Evolutionary conservation across 2,888 invertebrate genomes (phyloP).

Genomic region (Thyatira batis): DNA sequence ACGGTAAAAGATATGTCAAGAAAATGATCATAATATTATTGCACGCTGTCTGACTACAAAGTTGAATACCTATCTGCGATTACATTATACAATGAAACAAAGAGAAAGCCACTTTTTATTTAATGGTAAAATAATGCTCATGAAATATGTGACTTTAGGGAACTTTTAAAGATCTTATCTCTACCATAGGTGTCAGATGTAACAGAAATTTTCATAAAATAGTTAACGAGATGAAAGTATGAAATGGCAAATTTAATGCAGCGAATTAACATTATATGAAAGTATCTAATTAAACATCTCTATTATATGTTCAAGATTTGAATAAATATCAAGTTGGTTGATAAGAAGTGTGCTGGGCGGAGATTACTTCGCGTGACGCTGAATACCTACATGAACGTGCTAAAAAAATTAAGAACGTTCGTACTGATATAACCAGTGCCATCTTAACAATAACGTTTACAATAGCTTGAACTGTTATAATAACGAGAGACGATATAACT

Average conservation of each 20-base stretch:
- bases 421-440: background rate
- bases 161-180: background rate
- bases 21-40: background rate
- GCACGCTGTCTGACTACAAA: background rate
- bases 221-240: constrained; percentile 20
- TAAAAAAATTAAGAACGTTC: constrained; percentile 11
- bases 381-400: constrained; percentile 1
- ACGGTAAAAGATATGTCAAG: background rate
- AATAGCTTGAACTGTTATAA: constrained; percentile 1
- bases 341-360: constrained; percentile 19
- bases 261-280: constrained; percentile 45
- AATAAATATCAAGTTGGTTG: constrained; percentile 38
- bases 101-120: background rate
- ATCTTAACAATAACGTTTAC: background rate
- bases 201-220: background rate
- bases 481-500: background rate
- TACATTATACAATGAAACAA: background rate
- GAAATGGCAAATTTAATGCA: constrained; percentile 25
- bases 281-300: constrained; percentile 51
- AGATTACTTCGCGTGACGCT: constrained; percentile 37
- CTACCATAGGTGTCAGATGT: background rate
- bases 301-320: constrained; percentile 40
- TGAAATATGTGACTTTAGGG: background rate
- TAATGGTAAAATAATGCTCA: no score
- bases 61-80: background rate